phyloP scores from a whole-genome alignment of 2,888 invertebrate species.

The Eristalis pertinax region DNA sequence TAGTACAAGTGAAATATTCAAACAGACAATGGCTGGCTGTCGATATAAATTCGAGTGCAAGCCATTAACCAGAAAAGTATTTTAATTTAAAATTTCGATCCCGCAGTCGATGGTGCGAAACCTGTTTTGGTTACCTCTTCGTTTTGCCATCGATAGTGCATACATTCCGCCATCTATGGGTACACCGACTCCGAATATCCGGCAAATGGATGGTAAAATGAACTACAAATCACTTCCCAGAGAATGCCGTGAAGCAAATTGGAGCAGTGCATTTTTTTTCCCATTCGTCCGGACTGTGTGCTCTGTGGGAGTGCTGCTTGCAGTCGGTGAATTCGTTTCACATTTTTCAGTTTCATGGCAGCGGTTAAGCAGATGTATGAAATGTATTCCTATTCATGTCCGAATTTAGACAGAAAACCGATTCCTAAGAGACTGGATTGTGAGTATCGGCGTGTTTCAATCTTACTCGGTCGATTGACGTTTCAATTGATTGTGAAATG shows the following conservation, averaged over 20 bases:
- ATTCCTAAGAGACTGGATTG: neutral
- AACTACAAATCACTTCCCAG: neutral
- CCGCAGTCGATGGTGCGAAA: slow-evolving; percentile 4
- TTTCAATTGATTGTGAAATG: neutral
- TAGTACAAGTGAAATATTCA: neutral
- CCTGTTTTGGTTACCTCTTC: slow-evolving; percentile 16
- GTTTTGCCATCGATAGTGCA: neutral
- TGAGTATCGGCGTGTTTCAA: neutral
- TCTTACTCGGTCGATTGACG: neutral
- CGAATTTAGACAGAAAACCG: too few relatives aligned
- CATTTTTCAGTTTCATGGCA: neutral
- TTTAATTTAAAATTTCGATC: slow-evolving; percentile 40
- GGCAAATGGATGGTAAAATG: neutral
- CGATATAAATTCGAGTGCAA: neutral
- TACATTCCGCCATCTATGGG: neutral
- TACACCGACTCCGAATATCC: neutral
- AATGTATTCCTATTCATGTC: too few relatives aligned
- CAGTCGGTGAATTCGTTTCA: neutral
- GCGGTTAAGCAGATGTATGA: neutral
- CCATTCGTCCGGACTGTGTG: neutral
- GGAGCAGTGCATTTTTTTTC: neutral
- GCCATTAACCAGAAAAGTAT: slow-evolving; percentile 29
- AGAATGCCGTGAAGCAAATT: neutral
- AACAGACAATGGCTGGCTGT: neutral
- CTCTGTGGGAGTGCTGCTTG: neutral